A percentile compares a stretch with the other conserved stretches of the same genome.
Conservation (phyloP, 2,888 invertebrate species). For the Stenotaenia linearis region DNA sequence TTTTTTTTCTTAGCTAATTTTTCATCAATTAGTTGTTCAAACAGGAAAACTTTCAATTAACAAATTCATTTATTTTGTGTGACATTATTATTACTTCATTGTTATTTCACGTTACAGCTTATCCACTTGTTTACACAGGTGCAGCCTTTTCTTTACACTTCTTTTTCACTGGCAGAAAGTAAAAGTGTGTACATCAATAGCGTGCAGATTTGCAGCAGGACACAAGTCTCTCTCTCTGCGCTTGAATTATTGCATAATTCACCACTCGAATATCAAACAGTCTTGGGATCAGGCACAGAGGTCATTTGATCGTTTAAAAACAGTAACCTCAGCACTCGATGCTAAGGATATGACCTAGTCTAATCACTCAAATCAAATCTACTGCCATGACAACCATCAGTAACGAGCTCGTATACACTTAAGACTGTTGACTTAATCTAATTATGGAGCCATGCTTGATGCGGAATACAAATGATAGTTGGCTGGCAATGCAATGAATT, state of each 20-base stretch:
- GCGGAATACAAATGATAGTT: neutral
- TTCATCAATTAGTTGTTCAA: too few relatives aligned
- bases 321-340: constrained; percentile 11
- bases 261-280: neutral
- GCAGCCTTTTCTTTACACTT: neutral
- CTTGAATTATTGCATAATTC: neutral
- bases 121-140: too few relatives aligned
- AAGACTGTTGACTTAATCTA: constrained; percentile 6
- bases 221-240: neutral
- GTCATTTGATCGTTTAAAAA: constrained; percentile 11
- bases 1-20: too few relatives aligned
- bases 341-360: constrained; percentile 1
- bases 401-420: constrained; percentile 11
- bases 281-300: neutral
- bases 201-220: neutral
- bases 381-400: neutral
- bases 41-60: too few relatives aligned
- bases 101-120: too few relatives aligned
- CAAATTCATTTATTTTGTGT: too few relatives aligned
- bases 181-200: neutral
- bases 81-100: too few relatives aligned
- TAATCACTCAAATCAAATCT: constrained; percentile 15
- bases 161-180: neutral
- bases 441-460: neutral
- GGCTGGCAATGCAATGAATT: neutral